phyloP scores from a whole-genome alignment of 2,888 invertebrate species.

The Epinotia demarniana region DNA sequence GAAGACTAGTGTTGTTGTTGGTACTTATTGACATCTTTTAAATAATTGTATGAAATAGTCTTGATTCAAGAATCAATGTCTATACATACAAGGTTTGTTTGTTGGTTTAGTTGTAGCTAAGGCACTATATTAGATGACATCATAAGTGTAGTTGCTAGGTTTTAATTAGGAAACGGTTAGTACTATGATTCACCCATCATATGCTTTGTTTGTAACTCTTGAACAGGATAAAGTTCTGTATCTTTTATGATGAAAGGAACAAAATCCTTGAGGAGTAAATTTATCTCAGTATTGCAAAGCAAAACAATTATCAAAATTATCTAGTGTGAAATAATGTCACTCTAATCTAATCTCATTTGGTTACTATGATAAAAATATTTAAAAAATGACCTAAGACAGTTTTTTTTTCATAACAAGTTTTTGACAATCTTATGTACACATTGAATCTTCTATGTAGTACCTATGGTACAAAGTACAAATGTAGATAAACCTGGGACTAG shows the following conservation, averaged over 20 bases:
- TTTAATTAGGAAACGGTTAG: constrained; percentile 6
- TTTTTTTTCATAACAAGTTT: not conserved
- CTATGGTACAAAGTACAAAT: not conserved
- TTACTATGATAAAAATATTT: not conserved
- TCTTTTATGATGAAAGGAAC: not conserved
- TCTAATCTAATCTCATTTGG: not conserved
- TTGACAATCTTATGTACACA: not conserved
- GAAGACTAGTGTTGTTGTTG: not conserved
- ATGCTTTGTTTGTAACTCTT: not conserved
- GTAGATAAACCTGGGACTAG: not conserved
- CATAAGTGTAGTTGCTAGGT: not conserved
- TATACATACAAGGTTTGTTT: not conserved
- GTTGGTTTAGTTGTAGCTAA: not conserved
- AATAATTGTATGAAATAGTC: not conserved
- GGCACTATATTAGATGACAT: constrained; percentile 12
- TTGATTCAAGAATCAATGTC: not conserved
- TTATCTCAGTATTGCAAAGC: not conserved
- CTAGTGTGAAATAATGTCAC: not conserved
- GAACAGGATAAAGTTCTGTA: not conserved
- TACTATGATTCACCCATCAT: not conserved
- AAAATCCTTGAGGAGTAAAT: not conserved
- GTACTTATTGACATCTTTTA: not conserved
- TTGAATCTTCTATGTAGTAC: not conserved
- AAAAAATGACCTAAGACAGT: not conserved
- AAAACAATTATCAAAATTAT: not conserved